These are phyloP conservation scores for Oscarella lobularis DNA, from an alignment of 37 sponge, comb jelly and placozoan species.

Conservation along the genomic window DNA sequence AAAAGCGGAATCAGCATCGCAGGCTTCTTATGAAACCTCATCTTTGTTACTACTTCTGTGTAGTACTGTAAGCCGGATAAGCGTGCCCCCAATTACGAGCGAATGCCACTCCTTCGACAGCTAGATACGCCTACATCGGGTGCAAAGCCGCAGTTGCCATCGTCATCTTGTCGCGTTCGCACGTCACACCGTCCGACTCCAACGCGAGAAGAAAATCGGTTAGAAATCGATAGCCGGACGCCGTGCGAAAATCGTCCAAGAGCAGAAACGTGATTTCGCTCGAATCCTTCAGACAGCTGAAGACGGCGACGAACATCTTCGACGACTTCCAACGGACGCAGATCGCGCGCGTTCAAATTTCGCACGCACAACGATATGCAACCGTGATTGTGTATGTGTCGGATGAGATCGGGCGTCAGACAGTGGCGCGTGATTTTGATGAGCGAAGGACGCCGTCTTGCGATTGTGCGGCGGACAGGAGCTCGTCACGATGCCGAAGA, in stretches of 20 bases:
- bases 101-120: too few relatives aligned
- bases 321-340: conserved; percentile 55
- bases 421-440: conserved; percentile 36
- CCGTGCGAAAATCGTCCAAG: conserved; percentile 42
- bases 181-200: too few relatives aligned
- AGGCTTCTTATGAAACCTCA: too few relatives aligned
- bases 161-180: too few relatives aligned
- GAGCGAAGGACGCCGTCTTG: conserved; percentile 40
- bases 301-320: conserved; percentile 63
- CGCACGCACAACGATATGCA: conserved; percentile 44
- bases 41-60: too few relatives aligned
- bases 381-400: conserved; percentile 37
- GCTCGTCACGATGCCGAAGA: conserved; percentile 52
- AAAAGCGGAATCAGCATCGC: too few relatives aligned
- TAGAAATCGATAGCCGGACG: conserved; percentile 64
- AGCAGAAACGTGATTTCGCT: conserved; percentile 25
- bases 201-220: conserved; percentile 49
- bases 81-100: too few relatives aligned
- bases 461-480: conserved; percentile 52
- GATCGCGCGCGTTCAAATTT: conserved; percentile 27
- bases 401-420: conserved; percentile 12
- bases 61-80: too few relatives aligned
- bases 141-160: too few relatives aligned
- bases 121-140: too few relatives aligned
- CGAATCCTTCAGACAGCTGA: conserved; percentile 68